Percentiles rank a stretch among this genome's conserved stretches.
Evolutionary conservation across 2,797 vertebrate species (phyloP).

Genomic region (Ceyx erithaca): DNA sequence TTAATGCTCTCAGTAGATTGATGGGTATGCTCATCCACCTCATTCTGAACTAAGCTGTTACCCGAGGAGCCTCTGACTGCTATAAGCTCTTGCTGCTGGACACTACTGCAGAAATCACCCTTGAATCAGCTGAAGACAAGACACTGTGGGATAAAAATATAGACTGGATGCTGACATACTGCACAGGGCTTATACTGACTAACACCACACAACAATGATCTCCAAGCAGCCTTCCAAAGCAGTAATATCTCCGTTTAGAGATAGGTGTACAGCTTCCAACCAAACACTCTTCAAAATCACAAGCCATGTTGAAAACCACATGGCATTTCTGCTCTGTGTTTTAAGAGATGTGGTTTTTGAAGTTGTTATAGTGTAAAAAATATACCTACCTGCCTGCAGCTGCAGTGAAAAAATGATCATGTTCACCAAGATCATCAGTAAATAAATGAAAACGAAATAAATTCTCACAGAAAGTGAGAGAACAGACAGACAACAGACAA

Average conservation of each 20-base stretch:
- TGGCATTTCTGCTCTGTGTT: neutral
- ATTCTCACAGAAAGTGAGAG: neutral
- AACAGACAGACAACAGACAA: neutral
- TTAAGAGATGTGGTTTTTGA: neutral
- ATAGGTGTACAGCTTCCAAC: neutral
- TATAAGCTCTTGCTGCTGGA: neutral
- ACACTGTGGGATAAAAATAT: neutral
- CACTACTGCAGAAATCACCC: neutral
- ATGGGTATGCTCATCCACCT: fast-evolving
- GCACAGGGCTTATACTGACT: neutral
- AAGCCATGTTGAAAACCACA: neutral
- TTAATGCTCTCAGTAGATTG: neutral
- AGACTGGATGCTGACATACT: neutral
- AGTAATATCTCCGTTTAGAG: neutral
- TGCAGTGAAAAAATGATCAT: neutral
- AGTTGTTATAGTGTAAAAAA: neutral
- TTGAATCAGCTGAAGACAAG: neutral
- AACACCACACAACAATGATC: neutral
- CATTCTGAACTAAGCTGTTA: neutral
- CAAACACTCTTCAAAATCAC: neutral
- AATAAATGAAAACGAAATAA: neutral
- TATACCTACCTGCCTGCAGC: neutral
- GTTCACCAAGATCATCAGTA: neutral
- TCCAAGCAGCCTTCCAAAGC: neutral
- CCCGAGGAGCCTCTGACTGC: neutral